Conservation (phyloP, 2,113 vertebrate species). For the Hypanus sabinus region DNA sequence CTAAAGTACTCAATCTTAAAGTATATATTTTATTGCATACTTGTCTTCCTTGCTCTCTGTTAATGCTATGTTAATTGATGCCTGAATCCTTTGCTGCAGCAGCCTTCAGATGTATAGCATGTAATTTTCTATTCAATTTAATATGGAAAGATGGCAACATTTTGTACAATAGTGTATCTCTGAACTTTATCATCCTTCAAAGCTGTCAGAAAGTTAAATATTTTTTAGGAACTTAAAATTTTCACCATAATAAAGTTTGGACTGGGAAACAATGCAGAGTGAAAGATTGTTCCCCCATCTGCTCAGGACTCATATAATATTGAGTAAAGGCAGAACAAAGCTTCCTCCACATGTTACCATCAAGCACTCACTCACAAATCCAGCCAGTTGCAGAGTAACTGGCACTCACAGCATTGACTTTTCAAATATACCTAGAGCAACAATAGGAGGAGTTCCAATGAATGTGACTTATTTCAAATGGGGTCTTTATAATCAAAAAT, state of each 20-base stretch:
- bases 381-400: background rate
- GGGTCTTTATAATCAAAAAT: background rate
- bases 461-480: background rate
- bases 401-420: background rate
- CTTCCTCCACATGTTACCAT: too few species aligned
- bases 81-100: background rate
- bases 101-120: background rate
- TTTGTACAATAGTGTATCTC: background rate
- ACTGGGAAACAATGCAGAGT: background rate
- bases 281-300: too few species aligned
- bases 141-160: background rate
- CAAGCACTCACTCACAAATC: too few species aligned
- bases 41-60: background rate
- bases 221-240: background rate
- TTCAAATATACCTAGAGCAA: background rate
- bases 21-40: background rate
- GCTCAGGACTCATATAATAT: too few species aligned
- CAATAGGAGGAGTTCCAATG: background rate
- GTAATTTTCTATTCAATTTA: background rate
- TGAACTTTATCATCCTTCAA: background rate
- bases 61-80: background rate
- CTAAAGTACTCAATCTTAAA: background rate
- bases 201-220: background rate
- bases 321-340: too few species aligned
- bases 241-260: background rate